Base-by-base conservation (phyloP, 2,888 invertebrate genomes). In the Hypsopygia costalis region DNA sequence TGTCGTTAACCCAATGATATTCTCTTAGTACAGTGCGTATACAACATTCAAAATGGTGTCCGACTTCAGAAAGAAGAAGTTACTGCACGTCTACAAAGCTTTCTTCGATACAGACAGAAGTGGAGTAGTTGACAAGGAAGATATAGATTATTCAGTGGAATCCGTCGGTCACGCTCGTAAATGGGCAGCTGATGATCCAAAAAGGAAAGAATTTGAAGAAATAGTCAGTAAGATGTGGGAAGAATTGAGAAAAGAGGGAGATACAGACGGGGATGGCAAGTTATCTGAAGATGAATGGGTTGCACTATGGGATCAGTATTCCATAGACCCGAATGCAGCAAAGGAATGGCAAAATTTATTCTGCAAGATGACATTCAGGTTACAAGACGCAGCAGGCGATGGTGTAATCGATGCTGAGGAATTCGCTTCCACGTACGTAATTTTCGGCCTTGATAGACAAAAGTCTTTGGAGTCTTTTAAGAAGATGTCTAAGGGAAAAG, bases 31-130 rank as follows among this genome's bases (percentile, higher is more conserved):
- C n/a, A 16, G 2, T 16, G 16, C 16, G 4, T 3, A 2, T 3
- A 16, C 16, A 25, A 25, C 25, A 3, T n/a, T 25, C 92, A 83
- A 77, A 69, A 86, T 86, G 83, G 93, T 95, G 79, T 95, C 96
- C 51, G 95, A 95, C 58, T 97, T 96, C 85, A 94, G 96, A 73
- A 94, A 94, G 89, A 95, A 95, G 91, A 97, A 97, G 81, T 91
- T 96, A 28, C 90, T 94, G 55, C 94, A 94, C 81, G 94, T 96
- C 41, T 97, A 96, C 91, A 93, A 94, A 72, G 93, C 94, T 34
- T 96, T 96, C 86, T 96, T 96, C 62, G 97, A 97, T 89, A 94
- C 94, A 53, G 95, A 97, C 81, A 93, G 93, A 68, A 97, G 96
- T 78, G 97, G 97, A 8, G 92, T 93, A 47, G 95, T 97, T 56